Evolutionary conservation across 2,888 invertebrate species (phyloP).

Genomic region (Galerucella pusilla): DNA sequence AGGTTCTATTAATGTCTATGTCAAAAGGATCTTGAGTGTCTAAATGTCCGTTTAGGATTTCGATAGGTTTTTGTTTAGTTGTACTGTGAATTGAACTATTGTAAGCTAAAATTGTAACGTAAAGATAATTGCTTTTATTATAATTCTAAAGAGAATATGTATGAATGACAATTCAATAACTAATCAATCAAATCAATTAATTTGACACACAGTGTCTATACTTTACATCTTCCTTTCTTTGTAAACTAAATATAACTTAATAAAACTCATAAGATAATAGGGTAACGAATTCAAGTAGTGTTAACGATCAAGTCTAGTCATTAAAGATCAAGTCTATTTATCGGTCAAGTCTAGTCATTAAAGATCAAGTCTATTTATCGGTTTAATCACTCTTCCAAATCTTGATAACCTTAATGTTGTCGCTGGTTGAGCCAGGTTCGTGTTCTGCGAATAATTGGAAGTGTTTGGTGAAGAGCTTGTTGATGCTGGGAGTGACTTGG

Average conservation of each 20-base stretch:
- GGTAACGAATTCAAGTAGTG: neutral
- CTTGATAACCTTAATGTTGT: neutral
- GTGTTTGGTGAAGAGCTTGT: too few relatives aligned
- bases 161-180: neutral
- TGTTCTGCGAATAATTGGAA: too few relatives aligned
- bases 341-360: too few relatives aligned
- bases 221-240: neutral
- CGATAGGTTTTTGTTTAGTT: too few relatives aligned
- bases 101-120: too few relatives aligned
- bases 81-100: too few relatives aligned
- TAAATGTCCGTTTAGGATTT: too few relatives aligned
- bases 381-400: neutral
- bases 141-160: neutral
- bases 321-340: neutral
- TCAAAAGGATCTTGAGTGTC: too few relatives aligned
- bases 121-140: neutral
- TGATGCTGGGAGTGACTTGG: too few relatives aligned
- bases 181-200: neutral
- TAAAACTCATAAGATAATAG: neutral
- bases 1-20: too few relatives aligned
- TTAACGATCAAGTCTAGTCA: neutral
- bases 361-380: too few relatives aligned
- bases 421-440: neutral
- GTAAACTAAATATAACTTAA: neutral
- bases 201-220: neutral